Evolutionary conservation across 30 jellyfish, hydroid and myxozoan genomes (phyloP).

Genomic region (Turritopsis dohrnii): DNA sequence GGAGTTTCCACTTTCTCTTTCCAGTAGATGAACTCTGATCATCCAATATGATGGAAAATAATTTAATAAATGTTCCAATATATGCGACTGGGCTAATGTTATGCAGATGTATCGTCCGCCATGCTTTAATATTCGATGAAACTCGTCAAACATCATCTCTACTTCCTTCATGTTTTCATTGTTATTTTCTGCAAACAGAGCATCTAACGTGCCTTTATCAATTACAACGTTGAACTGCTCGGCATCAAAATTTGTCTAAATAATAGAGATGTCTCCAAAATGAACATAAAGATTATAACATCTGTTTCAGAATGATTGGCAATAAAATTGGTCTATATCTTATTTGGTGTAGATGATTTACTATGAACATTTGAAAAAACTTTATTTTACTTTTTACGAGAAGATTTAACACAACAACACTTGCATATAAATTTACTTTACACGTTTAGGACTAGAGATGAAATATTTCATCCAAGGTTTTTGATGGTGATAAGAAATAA

Average conservation of each 20-base stretch:
- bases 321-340: background rate
- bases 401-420: too few relatives aligned
- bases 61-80: conserved; percentile 21
- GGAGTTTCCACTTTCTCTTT: conserved; percentile 7
- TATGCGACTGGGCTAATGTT: conserved; percentile 41
- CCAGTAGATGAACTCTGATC: conserved; percentile 21
- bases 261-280: too few relatives aligned
- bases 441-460: too few relatives aligned
- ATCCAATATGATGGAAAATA: conserved; percentile 35
- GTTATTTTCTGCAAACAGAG: conserved; percentile 26
- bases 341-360: too few relatives aligned
- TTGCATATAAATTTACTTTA: too few relatives aligned
- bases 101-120: conserved; percentile 75
- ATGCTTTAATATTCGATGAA: conserved; percentile 23
- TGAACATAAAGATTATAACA: background rate
- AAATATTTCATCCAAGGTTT: too few relatives aligned
- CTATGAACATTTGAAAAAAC: too few relatives aligned
- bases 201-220: conserved; percentile 51
- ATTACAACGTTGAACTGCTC: conserved; percentile 21
- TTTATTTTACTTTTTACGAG: too few relatives aligned
- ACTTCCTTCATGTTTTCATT: background rate
- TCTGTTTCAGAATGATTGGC: background rate
- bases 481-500: too few relatives aligned
- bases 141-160: conserved; percentile 35
- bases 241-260: conserved; percentile 26